Base-by-base conservation (phyloP, 2,797 vertebrate genomes). In the Acomys russatus region DNA sequence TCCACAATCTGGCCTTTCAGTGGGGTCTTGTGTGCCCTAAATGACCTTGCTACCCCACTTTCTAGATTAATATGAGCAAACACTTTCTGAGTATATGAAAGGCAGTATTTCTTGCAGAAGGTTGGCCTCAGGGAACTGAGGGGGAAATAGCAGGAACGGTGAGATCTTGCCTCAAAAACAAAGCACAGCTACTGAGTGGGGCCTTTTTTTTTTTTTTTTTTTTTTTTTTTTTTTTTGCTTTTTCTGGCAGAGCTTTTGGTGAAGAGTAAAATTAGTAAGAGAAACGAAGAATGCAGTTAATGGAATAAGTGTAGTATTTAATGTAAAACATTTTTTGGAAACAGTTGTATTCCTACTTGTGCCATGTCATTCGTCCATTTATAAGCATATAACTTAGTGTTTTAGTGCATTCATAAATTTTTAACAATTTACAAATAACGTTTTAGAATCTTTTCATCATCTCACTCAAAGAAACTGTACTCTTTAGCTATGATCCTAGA, bases 1-100 rank as follows among this genome's bases (percentile, higher is more conserved):
- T 91, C 64, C 92, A 85, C 54, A 90, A 76, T 63, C 18, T 74
- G 56, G 90, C 64, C 70, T 96, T 95, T 96, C 83, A 56, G 30
- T 51, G 90, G 35, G 25, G 28, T 9, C 18, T 35, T 44, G 2
- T 66, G n/a, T n/a, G n/a, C n/a, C n/a, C n/a, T n/a, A 71, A 80
- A 68, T 12, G 28, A n/a, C 28, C 25, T 93, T 85, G 14, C 59
- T 64, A 63, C 17, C 10, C 30, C 23, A 68, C 86, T 77, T 49
- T 87, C 54, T 56, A 76, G 54, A 63, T 54, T 76, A 33, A 79
- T 87, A 71, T 38, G 44, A 71, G 59, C 17, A 15, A 91, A 88
- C 1, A 61, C 76, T 78, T 35, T 77, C 77, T 83, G 28, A 88
- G n/a, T 80, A 66, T 96, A 92, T 64, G 20, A 74, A 92, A 89